phyloP scores from a whole-genome alignment of 1,140 invertebrate species.

The Pogonomyrmex barbatus region DNA sequence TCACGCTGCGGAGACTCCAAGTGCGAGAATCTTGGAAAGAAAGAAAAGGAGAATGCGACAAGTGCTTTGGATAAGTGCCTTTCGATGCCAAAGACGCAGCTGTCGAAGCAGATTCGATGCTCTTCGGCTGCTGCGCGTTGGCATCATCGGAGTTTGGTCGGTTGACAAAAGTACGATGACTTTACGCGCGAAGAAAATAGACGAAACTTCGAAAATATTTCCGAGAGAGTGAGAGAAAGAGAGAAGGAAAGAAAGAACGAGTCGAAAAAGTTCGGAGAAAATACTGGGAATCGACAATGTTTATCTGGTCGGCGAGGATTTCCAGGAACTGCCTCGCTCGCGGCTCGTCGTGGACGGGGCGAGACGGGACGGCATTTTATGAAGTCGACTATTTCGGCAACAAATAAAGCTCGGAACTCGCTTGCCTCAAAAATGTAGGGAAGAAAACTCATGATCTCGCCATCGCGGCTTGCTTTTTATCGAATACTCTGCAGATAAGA shows the following conservation, averaged over 20 bases:
- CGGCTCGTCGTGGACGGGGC: neutral
- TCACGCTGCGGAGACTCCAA: neutral
- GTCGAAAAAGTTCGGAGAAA: conserved; percentile 23
- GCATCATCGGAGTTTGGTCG: neutral
- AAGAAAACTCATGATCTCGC: neutral
- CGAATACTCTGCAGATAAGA: conserved; percentile 22
- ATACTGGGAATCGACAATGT: conserved; percentile 23
- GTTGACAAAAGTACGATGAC: neutral
- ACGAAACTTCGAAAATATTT: conserved; percentile 8
- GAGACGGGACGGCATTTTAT: conserved; percentile 6
- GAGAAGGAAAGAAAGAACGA: too few species aligned
- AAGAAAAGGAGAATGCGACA: neutral
- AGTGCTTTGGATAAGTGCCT: conserved; percentile 5
- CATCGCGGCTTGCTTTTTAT: conserved; percentile 16
- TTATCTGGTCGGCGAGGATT: neutral
- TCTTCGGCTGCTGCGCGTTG: neutral
- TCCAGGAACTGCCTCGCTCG: conserved; percentile 2
- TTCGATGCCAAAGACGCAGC: conserved; percentile 23
- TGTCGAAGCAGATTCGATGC: neutral
- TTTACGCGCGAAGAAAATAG: neutral
- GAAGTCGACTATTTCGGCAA: conserved; percentile 19
- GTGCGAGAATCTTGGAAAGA: neutral
- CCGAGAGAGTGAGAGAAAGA: neutral
- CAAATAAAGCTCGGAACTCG: conserved; percentile 9
- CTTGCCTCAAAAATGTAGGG: neutral